Conservation (phyloP, 1,140 invertebrate species). For the Meteorus sp. region DNA sequence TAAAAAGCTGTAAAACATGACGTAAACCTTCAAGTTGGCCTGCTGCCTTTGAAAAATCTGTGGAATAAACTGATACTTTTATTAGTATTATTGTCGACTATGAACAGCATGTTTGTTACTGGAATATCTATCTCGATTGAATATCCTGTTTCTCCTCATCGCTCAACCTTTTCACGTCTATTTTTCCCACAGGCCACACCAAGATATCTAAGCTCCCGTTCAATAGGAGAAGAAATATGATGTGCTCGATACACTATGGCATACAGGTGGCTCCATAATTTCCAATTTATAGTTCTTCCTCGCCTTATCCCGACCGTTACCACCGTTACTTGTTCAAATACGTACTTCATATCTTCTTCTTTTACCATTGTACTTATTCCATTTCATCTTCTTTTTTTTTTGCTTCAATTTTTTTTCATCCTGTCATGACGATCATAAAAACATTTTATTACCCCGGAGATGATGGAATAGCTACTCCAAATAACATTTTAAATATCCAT, state of each 20-base stretch:
- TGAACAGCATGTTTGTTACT: too few relatives aligned
- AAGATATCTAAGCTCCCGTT: background rate
- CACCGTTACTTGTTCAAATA: too few relatives aligned
- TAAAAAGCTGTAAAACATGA: too few relatives aligned
- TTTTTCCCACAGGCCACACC: background rate
- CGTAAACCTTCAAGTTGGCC: too few relatives aligned
- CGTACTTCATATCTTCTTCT: constrained; percentile 10
- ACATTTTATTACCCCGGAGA: background rate
- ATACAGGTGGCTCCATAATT: constrained; percentile 38
- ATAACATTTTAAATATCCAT: background rate
- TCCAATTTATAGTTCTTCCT: constrained; percentile 32
- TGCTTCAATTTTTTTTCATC: background rate
- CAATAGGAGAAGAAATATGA: constrained; percentile 11
- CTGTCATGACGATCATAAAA: background rate
- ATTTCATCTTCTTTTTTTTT: background rate
- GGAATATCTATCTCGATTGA: background rate
- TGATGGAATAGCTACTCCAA: background rate
- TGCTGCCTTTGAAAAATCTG: too few relatives aligned
- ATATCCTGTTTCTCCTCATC: background rate
- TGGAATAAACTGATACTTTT: too few relatives aligned
- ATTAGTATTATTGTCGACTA: too few relatives aligned
- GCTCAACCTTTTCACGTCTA: background rate
- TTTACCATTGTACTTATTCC: too few relatives aligned
- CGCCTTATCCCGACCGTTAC: constrained; percentile 23
- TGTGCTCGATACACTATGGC: constrained; percentile 18